Evolutionary conservation across 2,888 invertebrate species (phyloP), one percentile per base, ranked within the genome.

Genomic region (Coronaproctus castanopsis): DNA sequence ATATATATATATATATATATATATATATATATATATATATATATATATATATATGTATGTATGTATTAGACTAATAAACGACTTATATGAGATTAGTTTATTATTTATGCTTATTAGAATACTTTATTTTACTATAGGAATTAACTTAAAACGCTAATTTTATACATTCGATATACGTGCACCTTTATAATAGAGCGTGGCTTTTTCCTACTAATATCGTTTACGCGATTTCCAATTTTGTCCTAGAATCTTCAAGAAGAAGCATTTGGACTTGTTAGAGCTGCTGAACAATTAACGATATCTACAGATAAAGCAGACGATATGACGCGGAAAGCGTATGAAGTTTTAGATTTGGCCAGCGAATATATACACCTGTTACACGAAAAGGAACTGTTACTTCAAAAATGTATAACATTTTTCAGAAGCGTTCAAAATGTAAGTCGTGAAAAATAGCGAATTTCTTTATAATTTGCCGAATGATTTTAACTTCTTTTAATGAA

Each of bases 351-450:
- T 61, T 72, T 75, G 2, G 80, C 81, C 21, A 79, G 82, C 22
- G 83, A 83, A 69, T 85, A 86, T 67, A 74, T 85, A 65, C 77
- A 80, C 63, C 76, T 80, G 67, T 74, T 87, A 58, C 86, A 87
- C 70, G 79, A 78, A 66, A 76, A 85, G 64, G 81, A 83, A 66
- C 74, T 77, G 55, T 75, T 84, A 69, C 73, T 87, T 56, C 76
- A 78, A 57, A 77, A 79, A 67, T 79, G 85, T 1, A 78, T 82
- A 56, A 76, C 78, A 23, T 88, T 87, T 76, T 87, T 85, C 72
- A 77, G 77, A 70, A 75, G 75, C 60, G 79, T 80, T 63, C 78
- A 78, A 76, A 78, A 77, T 74, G 87, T 78, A 74, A 75, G 71
- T 61, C 19, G 20, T n/a, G 19, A 20, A 52, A 52, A 8, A 52